These are phyloP conservation scores for Tenebrosternarchus preto DNA, from an alignment of 2,113 vertebrate genomes.

Conservation along the genomic window DNA sequence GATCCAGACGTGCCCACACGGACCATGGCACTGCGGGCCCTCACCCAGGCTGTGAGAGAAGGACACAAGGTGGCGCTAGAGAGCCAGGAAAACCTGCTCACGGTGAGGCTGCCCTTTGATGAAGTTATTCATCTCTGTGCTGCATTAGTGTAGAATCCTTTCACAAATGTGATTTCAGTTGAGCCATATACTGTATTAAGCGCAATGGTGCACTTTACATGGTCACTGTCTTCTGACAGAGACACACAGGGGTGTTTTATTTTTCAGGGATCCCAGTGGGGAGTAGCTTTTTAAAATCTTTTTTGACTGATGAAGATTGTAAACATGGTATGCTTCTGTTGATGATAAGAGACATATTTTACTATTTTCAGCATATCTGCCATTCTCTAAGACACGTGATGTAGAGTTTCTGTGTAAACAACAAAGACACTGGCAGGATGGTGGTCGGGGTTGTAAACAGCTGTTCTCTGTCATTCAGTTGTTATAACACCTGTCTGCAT, in stretches of 20 bases:
- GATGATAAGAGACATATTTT: background rate
- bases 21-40: slow-evolving; percentile 79
- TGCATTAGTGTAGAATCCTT: background rate
- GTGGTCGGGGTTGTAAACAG: too few relatives aligned
- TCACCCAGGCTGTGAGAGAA: slow-evolving; percentile 73
- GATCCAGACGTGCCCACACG: slow-evolving; percentile 82
- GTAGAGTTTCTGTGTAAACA: background rate
- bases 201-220: background rate
- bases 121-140: too few relatives aligned
- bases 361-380: slow-evolving; percentile 21
- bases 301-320: background rate
- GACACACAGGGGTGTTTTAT: background rate
- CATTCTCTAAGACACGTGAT: background rate
- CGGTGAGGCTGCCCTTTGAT: slow-evolving; percentile 69
- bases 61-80: slow-evolving; percentile 65
- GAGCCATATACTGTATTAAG: background rate
- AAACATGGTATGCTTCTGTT: background rate
- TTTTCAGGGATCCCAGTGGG: background rate
- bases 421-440: too few relatives aligned
- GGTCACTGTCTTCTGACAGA: background rate
- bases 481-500: background rate
- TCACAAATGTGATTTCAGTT: background rate
- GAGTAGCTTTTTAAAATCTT: too few relatives aligned
- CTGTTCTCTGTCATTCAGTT: background rate
- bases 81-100: slow-evolving; percentile 80